Evolutionary conservation across 2,797 vertebrate species (phyloP).

Genomic region (Halcyon badia): DNA sequence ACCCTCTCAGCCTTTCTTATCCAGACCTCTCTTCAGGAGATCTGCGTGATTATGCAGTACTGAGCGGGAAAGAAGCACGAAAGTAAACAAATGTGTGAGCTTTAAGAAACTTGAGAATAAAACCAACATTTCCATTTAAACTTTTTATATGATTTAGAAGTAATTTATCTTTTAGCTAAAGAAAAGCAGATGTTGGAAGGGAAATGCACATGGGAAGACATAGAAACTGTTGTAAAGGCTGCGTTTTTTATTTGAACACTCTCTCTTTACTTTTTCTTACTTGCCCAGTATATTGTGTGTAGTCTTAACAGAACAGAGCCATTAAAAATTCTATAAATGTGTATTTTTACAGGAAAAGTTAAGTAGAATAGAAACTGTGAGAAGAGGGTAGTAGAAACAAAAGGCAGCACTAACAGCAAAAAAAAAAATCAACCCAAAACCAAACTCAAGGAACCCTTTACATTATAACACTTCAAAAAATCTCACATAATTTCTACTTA

Average conservation of each 20-base stretch:
- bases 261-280: background rate
- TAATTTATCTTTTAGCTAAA: constrained; percentile 27
- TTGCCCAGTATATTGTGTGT: background rate
- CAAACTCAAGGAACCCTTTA: background rate
- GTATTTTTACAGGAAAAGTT: background rate
- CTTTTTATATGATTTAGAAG: background rate
- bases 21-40: background rate
- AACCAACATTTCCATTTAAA: background rate
- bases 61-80: background rate
- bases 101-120: constrained; percentile 7
- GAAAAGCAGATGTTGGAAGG: constrained; percentile 26
- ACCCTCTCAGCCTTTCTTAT: background rate
- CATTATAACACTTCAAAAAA: background rate
- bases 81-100: background rate
- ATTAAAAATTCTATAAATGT: background rate
- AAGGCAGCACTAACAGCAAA: background rate
- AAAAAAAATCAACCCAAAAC: background rate
- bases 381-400: background rate
- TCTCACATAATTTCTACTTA: background rate
- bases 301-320: background rate
- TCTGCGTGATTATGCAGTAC: background rate
- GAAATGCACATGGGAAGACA: background rate
- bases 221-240: background rate
- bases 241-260: background rate
- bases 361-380: background rate